A percentile compares a stretch with the other conserved stretches of the same genome.
Evolutionary conservation across 2,113 vertebrate genomes (phyloP).

Genomic region (Megalops atlanticus): DNA sequence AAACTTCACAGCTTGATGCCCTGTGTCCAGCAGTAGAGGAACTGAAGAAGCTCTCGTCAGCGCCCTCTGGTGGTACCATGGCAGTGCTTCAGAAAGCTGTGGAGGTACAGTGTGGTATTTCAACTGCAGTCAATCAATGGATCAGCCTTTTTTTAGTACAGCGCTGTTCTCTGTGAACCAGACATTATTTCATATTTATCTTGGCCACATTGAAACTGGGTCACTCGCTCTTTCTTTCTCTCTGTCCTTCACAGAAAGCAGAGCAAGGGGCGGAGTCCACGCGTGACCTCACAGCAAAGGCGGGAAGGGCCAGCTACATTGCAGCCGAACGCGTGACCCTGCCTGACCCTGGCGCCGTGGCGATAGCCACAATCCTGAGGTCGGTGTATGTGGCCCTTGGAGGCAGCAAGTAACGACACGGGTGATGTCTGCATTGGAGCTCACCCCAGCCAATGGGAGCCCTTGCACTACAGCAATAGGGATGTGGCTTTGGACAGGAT

Average conservation of each 20-base stretch:
- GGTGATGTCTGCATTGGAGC: not conserved
- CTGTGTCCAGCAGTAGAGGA: conserved; percentile 80
- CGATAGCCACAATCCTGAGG: conserved; percentile 72
- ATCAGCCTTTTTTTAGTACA: not conserved
- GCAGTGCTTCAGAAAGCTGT: conserved; percentile 71
- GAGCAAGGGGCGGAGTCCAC: conserved; percentile 81
- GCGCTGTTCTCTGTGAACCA: not conserved
- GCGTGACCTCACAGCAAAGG: conserved; percentile 77
- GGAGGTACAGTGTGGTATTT: conserved; percentile 63
- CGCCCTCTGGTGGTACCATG: conserved; percentile 61
- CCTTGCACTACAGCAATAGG: not conserved
- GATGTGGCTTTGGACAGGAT: not conserved
- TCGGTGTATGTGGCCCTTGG: conserved; percentile 72
- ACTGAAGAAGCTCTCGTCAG: conserved; percentile 68
- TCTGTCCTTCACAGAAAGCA: conserved; percentile 68
- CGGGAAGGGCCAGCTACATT: conserved; percentile 92
- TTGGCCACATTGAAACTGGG: not conserved
- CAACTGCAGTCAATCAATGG: not conserved
- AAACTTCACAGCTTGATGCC: conserved; percentile 82
- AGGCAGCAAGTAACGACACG: conserved; percentile 25
- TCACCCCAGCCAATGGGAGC: not conserved
- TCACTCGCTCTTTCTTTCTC: not conserved
- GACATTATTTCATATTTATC: not conserved
- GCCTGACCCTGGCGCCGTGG: conserved; percentile 87
- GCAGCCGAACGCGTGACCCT: conserved; percentile 72